Conservation (phyloP, 2,797 vertebrate genomes). For the Liasis olivaceus region DNA sequence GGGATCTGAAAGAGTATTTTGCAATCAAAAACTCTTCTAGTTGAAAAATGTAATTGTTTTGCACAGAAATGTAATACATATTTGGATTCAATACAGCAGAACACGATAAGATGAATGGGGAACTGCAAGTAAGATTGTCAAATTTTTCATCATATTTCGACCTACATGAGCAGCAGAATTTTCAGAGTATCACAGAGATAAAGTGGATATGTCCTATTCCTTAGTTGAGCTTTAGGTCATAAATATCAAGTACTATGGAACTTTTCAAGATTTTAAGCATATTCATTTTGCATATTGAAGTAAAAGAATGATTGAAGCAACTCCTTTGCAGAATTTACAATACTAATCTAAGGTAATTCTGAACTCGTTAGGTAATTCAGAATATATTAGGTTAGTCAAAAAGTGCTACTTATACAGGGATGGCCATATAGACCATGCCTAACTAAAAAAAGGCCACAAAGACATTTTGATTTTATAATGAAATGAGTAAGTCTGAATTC, state of each 20-base stretch:
- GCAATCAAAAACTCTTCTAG: not conserved
- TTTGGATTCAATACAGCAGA: not conserved
- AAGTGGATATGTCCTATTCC: not conserved
- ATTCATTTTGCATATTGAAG: not conserved
- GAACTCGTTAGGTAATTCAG: not conserved
- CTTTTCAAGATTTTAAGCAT: not conserved
- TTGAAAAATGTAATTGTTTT: not conserved
- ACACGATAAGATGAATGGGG: rapidly evolving
- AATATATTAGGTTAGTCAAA: not conserved
- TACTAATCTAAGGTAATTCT: not conserved
- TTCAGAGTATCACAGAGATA: not conserved
- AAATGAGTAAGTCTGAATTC: not conserved
- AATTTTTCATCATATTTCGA: not conserved
- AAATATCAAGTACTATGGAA: not conserved
- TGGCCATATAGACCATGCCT: not conserved
- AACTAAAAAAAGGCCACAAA: not conserved
- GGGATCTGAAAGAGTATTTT: not conserved
- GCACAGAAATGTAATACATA: not conserved
- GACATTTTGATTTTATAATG: not conserved
- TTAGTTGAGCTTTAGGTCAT: not conserved
- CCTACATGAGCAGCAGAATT: not conserved
- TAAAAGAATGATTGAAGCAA: not conserved
- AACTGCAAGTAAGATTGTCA: not conserved
- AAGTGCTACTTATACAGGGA: not conserved
- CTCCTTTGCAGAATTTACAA: not conserved